Conservation (phyloP, 2,888 invertebrate species). For the Chrysodeixis includens region DNA sequence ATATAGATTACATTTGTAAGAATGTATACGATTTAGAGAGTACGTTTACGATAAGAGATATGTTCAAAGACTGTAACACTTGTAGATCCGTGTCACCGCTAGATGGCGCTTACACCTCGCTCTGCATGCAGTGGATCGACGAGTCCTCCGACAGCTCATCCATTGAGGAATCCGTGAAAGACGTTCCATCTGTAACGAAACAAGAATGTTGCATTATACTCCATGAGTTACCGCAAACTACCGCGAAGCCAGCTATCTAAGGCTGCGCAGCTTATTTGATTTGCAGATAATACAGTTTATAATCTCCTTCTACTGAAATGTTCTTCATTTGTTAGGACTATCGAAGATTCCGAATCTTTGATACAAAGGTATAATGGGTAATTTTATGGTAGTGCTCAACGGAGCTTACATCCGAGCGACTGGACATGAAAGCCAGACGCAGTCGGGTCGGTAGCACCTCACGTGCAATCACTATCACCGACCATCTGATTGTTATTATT, state of each 20-base stretch:
- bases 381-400: conserved; percentile 11
- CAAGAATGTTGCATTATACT: background rate
- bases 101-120: conserved; percentile 89
- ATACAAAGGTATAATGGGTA: conserved; percentile 8
- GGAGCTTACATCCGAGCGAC: conserved; percentile 13
- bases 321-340: background rate
- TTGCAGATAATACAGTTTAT: background rate
- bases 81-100: background rate
- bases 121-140: conserved; percentile 95
- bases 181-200: conserved; percentile 81
- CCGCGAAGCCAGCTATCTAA: background rate
- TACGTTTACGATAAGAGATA: conserved; percentile 31
- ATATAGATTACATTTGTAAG: conserved; percentile 45
- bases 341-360: background rate
- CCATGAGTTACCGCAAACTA: background rate
- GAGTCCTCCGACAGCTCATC: conserved; percentile 96
- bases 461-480: conserved; percentile 7
- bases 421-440: conserved; percentile 1
- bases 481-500: conserved; percentile 16
- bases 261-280: background rate
- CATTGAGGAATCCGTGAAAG: conserved; percentile 93
- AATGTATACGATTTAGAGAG: conserved; percentile 29
- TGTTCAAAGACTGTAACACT: conserved; percentile 8
- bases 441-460: conserved; percentile 13
- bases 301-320: background rate